Percentiles rank a stretch among this genome's conserved stretches.
Conservation (phyloP, 2,113 vertebrate species). For the Xiphophorus hellerii region DNA sequence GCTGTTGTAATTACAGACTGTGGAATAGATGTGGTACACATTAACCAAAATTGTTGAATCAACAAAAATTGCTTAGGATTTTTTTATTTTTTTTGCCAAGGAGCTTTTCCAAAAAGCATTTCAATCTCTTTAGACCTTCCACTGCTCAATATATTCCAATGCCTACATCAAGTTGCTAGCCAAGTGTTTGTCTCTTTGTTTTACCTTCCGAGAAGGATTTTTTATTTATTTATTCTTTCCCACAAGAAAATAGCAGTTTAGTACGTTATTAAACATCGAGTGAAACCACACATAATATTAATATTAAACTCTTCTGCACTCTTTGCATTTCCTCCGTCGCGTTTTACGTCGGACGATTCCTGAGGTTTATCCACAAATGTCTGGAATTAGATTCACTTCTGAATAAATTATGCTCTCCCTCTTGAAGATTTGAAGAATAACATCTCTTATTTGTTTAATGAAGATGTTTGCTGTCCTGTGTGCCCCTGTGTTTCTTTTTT, state of each 20-base stretch:
- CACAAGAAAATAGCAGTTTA: constrained; percentile 21
- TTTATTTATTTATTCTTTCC: constrained; percentile 5
- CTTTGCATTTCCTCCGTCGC: constrained; percentile 9
- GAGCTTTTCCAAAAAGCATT: constrained; percentile 77
- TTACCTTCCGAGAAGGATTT: constrained; percentile 18
- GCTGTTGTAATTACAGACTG: constrained; percentile 87
- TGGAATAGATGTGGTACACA: constrained; percentile 86
- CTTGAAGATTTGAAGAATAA: too few relatives aligned
- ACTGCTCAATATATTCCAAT: constrained; percentile 77
- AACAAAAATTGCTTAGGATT: constrained; percentile 83
- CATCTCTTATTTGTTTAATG: neutral
- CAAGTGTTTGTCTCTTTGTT: constrained; percentile 62
- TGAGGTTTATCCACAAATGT: neutral
- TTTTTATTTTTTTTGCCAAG: constrained; percentile 76
- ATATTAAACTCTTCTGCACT: constrained; percentile 41
- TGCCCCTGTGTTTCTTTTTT: neutral
- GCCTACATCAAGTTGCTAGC: constrained; percentile 80
- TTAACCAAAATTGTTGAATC: constrained; percentile 89
- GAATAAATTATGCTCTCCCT: neutral
- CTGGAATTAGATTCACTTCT: neutral
- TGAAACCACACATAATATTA: constrained; percentile 28
- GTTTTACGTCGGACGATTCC: neutral
- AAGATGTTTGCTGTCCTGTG: neutral
- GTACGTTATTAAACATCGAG: constrained; percentile 26
- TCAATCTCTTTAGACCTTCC: constrained; percentile 76